Conservation (phyloP, 2,888 invertebrate species). For the Pogonocherus hispidulus region DNA sequence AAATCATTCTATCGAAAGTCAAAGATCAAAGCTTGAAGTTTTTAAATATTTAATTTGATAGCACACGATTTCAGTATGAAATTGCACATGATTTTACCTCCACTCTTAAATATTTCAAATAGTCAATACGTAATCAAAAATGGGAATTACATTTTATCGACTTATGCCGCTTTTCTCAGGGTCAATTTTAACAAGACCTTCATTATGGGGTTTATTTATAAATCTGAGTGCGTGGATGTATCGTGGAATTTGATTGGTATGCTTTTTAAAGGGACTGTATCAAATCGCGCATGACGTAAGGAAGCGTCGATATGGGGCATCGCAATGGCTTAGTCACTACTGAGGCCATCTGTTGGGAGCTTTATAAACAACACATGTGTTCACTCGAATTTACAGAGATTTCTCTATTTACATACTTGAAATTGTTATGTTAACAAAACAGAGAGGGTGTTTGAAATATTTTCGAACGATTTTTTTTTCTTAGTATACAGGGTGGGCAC, state of each 20-base stretch:
- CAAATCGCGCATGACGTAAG: slow-evolving; percentile 56
- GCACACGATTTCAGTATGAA: no score
- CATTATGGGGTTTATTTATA: slow-evolving; percentile 11
- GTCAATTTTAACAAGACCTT: slow-evolving; percentile 11
- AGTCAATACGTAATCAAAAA: not conserved
- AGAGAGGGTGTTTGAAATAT: not conserved
- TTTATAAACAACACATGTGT: not conserved
- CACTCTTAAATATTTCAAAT: not conserved
- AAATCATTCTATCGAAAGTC: no score
- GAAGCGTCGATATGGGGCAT: slow-evolving; percentile 57
- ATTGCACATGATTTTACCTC: no score
- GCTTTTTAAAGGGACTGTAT: slow-evolving; percentile 49
- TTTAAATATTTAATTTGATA: no score
- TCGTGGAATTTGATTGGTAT: slow-evolving; percentile 25
- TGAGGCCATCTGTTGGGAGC: not conserved
- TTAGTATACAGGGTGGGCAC: no score
- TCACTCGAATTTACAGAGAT: not conserved
- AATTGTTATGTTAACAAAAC: not conserved
- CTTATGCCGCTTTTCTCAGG: not conserved
- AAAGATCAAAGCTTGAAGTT: no score
- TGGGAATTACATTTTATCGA: not conserved
- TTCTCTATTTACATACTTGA: not conserved
- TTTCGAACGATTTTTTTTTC: no score
- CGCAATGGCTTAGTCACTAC: slow-evolving; percentile 29
- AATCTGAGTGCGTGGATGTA: slow-evolving; percentile 6